Base-by-base conservation (phyloP, 2,888 invertebrate species). In the Melieria crassipennis region DNA sequence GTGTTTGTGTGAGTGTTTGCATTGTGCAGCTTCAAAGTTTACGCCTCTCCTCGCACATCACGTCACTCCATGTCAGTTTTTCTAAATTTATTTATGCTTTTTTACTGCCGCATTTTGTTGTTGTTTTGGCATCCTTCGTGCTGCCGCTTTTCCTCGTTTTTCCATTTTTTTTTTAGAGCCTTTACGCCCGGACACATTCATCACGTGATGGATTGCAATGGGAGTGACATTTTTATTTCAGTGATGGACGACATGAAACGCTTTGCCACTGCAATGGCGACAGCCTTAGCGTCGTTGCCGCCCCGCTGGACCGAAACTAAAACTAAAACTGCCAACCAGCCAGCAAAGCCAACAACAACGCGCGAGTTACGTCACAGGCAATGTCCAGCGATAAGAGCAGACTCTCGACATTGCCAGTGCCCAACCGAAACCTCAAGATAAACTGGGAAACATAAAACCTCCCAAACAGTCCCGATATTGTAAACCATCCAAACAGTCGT, bases 221-320 rank as follows among this genome's bases (percentile, higher is more conserved):
- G 84, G 83, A 83, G 84, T 84, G 85, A 84, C 85, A 83, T 84
- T 84, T 84, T 84, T 84, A 84, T 84, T 84, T 83, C 81, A 78
- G 84, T 84, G 84, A 84, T 84, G 83, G 82, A 84, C 84, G 84
- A 80, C 75, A 68, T 46, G 6, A 42, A 57, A 61, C 62, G n/a
- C 48, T 70, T 65, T 65, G 52, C 50, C 58, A 46, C 42, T 69
- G 64, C 70, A 58, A 64, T 70, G 64, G 64, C 64, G 55, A 30
- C 16, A 55, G 11, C 5, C 16, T 7, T 42, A 16, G 10, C 13
- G 43, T 11, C 57, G 43, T 7, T 63, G 60, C 6, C 68, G 60
- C 60, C 48, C 56, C 56, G 64, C 68, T 72, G 63, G 13, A 69
- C 46, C 65, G 62, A 61, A 69, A 65, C 43, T 61, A 62, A 69